A percentile compares a stretch with the other conserved stretches of the same genome.
These are phyloP conservation scores for Porites lobata DNA, from an alignment of 92 coral and sea anemone species.

Conservation along the genomic window DNA sequence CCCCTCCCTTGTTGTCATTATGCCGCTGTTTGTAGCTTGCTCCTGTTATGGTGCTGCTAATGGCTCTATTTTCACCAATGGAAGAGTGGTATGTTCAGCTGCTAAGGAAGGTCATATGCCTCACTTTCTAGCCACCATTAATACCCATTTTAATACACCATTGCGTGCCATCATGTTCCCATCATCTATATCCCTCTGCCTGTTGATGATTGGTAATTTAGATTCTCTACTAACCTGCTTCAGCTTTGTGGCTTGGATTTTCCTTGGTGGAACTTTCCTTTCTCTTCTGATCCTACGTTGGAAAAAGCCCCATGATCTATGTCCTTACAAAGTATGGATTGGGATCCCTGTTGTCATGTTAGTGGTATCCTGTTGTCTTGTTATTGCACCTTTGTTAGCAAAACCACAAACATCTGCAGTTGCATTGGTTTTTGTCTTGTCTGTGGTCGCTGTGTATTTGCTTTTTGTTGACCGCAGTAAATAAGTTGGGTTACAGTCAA, in stretches of 20 bases:
- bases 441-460: constrained; percentile 81
- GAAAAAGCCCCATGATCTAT: constrained; percentile 70
- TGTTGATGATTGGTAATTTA: constrained; percentile 83
- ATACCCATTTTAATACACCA: constrained; percentile 76
- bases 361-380: constrained; percentile 73
- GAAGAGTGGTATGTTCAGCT: constrained; percentile 89
- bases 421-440: constrained; percentile 76
- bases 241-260: constrained; percentile 87
- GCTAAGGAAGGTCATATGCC: constrained; percentile 94
- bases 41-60: constrained; percentile 95
- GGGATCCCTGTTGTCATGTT: constrained; percentile 81
- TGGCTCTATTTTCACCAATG: constrained; percentile 88
- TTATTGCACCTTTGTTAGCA: constrained; percentile 77
- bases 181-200: constrained; percentile 81
- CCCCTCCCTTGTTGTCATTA: constrained; percentile 67
- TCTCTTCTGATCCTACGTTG: constrained; percentile 80
- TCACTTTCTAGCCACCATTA: constrained; percentile 64
- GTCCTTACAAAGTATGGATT: constrained; percentile 86
- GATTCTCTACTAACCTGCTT: constrained; percentile 82
- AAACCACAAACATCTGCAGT: constrained; percentile 75
- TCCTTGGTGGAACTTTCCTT: constrained; percentile 80
- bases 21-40: constrained; percentile 90
- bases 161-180: constrained; percentile 90
- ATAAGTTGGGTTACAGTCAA: neutral
- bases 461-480: constrained; percentile 49